Conservation (phyloP, 2,888 invertebrate species). For the Stenodera caucasica region DNA sequence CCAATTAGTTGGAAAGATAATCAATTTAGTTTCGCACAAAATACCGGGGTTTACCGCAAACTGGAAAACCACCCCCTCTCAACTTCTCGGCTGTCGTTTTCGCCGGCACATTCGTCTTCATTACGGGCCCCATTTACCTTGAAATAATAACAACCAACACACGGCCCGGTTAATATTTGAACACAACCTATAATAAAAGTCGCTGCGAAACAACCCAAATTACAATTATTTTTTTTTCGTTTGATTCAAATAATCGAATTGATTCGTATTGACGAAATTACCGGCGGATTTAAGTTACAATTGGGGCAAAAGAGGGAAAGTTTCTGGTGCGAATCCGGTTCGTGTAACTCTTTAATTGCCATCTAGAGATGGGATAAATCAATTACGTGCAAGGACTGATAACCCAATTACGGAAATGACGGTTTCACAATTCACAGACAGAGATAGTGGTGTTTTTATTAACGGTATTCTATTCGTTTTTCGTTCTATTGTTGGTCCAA, state of each 20-base stretch:
- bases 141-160: conserved; percentile 43
- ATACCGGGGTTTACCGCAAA: conserved; percentile 30
- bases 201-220: neutral
- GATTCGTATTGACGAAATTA: no score
- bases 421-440: conserved; percentile 27
- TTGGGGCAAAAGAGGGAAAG: neutral
- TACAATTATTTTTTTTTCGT: neutral
- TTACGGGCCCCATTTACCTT: conserved; percentile 43
- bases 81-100: neutral
- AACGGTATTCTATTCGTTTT: neutral
- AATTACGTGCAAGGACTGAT: conserved; percentile 50
- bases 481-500: neutral
- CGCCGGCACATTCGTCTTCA: conserved; percentile 43
- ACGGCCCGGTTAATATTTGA: conserved; percentile 42
- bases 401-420: conserved; percentile 43
- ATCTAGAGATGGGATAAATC: conserved; percentile 46
- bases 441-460: conserved; percentile 22
- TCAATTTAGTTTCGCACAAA: conserved; percentile 29
- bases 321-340: conserved; percentile 8
- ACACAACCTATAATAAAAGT: conserved; percentile 21
- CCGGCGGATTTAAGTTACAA: no score
- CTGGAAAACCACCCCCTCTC: conserved; percentile 18
- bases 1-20: conserved; percentile 30
- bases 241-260: no score
- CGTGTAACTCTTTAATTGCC: conserved; percentile 40